Base-by-base conservation (phyloP, 2,113 vertebrate species). In the Copsychus sechellarum region DNA sequence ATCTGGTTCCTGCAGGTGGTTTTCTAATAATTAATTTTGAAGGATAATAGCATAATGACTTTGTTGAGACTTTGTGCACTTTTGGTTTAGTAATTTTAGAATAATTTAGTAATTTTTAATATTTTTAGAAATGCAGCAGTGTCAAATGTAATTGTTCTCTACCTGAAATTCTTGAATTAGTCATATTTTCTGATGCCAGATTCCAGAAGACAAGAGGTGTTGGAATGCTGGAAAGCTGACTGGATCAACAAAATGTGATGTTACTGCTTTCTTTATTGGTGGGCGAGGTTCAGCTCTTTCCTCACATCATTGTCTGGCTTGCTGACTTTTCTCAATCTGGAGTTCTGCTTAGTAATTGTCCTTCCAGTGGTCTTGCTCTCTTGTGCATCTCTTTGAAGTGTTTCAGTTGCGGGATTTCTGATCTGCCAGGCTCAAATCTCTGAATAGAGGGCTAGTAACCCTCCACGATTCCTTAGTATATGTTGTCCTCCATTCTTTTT, bases 331-430 rank as follows among this genome's bases (percentile, higher is more conserved):
- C 61, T 92, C 0, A 0, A 3, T 69, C 81, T 94, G 86, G 74
- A 92, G 43, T 82, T 94, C 70, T 88, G 74, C 61, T 90, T 82
- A 79, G 16, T 69, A 40, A 61, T 31, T 50, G 47, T 54, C 33
- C 34, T 90, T 80, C 48, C 70, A 45, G 28, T 0, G 0, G n/a
- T 70, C 76, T 70, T 66, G 4, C 16, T 86, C 9, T n/a, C 48
- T 64, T 58, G 43, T 51, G 22, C 5, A 0, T 61, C 28, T 36
- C 54, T 60, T 83, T 70, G 67, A 70, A 62, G 33, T 38, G 14
- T 65, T 77, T 61, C 42, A 29, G 33, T 50, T 33, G 8, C 56
- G 70, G 57, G 9, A 13, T 83, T 31, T 34, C 50, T 81, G 67
- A 67, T 51, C 47, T 84, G 69, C 77, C 54, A 81, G 54, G 28